phyloP scores from a whole-genome alignment of 2,888 invertebrate genomes.

The Apamea crenata region DNA sequence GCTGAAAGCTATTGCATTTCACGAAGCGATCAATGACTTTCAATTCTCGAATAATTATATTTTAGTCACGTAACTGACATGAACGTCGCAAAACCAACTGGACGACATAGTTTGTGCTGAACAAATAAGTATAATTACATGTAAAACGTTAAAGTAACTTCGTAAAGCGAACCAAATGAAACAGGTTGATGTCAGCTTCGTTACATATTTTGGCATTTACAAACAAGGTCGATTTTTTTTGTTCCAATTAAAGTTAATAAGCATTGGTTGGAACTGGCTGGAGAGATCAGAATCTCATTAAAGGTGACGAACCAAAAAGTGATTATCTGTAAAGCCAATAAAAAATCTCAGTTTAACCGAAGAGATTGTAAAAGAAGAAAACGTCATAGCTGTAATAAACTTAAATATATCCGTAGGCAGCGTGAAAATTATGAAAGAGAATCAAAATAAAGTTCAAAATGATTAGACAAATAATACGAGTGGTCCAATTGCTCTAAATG shows the following conservation, averaged over 20 bases:
- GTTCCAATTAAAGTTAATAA: slow-evolving; percentile 45
- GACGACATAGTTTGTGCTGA: slow-evolving; percentile 22
- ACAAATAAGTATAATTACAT: slow-evolving; percentile 24
- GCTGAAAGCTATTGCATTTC: slow-evolving; percentile 15
- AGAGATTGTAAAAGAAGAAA: background rate
- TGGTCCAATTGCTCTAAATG: background rate
- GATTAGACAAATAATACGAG: background rate
- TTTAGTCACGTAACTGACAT: slow-evolving; percentile 28
- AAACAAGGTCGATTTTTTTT: slow-evolving; percentile 51
- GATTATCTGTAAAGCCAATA: background rate
- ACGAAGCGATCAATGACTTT: background rate
- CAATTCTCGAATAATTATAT: slow-evolving; percentile 4
- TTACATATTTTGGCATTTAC: slow-evolving; percentile 55
- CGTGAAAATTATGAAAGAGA: background rate
- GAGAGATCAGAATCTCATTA: slow-evolving; percentile 23
- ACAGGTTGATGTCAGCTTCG: slow-evolving; percentile 28
- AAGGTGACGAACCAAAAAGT: slow-evolving; percentile 15
- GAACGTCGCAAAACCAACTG: slow-evolving; percentile 28
- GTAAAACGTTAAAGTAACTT: slow-evolving; percentile 17
- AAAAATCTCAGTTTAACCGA: background rate
- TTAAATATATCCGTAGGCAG: background rate
- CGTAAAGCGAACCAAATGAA: slow-evolving; percentile 16
- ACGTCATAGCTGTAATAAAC: background rate
- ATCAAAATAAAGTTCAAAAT: background rate
- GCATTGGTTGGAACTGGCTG: slow-evolving; percentile 37